A percentile compares a stretch with the other conserved stretches of the same genome.
phyloP scores from a whole-genome alignment of 2,797 vertebrate species.

The Cryptoprocta ferox region DNA sequence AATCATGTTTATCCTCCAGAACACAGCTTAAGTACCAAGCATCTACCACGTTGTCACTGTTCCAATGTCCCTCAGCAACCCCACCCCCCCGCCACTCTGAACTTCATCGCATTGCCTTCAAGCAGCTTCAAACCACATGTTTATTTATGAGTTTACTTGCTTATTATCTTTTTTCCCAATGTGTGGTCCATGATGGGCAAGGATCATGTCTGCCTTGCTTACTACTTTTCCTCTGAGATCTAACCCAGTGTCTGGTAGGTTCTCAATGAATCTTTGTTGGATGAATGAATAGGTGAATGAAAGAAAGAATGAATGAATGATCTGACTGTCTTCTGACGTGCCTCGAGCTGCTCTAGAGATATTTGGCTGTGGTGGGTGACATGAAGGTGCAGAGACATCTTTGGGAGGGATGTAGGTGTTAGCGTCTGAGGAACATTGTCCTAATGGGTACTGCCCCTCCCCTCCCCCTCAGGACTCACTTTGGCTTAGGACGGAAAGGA shows the following conservation, averaged over 20 bases:
- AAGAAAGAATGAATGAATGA: not conserved
- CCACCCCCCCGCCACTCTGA: not conserved
- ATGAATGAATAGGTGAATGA: not conserved
- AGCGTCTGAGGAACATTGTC: not conserved
- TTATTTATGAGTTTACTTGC: not conserved
- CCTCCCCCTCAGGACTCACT: constrained; percentile 27
- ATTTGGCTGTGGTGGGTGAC: not conserved
- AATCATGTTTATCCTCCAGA: not conserved
- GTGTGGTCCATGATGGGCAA: not conserved
- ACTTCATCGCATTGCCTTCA: not conserved
- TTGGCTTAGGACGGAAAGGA: not conserved
- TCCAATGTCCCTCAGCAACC: not conserved
- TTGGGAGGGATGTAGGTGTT: not conserved
- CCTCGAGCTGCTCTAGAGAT: not conserved
- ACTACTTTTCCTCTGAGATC: not conserved
- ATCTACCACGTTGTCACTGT: not conserved
- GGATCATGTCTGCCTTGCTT: not conserved
- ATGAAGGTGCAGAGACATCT: not conserved
- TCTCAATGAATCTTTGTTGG: not conserved
- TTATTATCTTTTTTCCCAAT: not conserved
- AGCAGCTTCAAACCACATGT: too few relatives aligned
- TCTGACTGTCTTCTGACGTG: not conserved
- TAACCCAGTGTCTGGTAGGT: not conserved
- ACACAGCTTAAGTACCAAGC: not conserved
- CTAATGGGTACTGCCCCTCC: rapidly evolving